A percentile compares a stretch with the other conserved stretches of the same genome.
phyloP scores from a whole-genome alignment of 2,113 vertebrate species.

The Hucho hucho region DNA sequence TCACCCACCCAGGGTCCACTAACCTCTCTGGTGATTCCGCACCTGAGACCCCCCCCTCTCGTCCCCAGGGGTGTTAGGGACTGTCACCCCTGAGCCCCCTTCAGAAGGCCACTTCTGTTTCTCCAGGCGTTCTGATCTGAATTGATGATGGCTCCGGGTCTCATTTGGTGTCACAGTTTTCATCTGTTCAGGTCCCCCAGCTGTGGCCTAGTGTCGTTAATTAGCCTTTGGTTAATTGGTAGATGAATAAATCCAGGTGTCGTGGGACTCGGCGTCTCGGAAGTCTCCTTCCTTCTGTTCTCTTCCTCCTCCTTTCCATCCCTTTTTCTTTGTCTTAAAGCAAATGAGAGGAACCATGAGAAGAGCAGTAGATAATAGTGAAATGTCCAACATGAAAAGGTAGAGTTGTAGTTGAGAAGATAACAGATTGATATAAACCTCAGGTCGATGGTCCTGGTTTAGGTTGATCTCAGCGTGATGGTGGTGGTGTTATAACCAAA shows the following conservation, averaged over 20 bases:
- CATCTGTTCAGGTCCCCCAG: slow-evolving; percentile 52
- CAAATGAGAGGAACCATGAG: too few relatives aligned
- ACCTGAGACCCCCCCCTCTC: slow-evolving; percentile 49
- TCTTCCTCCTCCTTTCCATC: background rate
- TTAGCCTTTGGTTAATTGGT: slow-evolving; percentile 71
- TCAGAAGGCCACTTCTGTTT: slow-evolving; percentile 27
- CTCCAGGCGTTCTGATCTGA: slow-evolving; percentile 13
- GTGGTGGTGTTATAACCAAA: background rate
- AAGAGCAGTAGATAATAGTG: background rate
- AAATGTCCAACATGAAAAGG: background rate
- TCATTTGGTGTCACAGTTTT: slow-evolving; percentile 43
- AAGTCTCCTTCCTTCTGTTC: slow-evolving; percentile 23
- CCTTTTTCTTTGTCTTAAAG: slow-evolving; percentile 11
- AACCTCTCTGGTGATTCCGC: slow-evolving; percentile 35
- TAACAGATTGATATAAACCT: background rate
- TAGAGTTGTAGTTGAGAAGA: background rate
- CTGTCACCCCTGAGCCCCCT: slow-evolving; percentile 12
- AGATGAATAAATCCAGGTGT: slow-evolving; percentile 60
- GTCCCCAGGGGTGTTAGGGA: slow-evolving; percentile 26
- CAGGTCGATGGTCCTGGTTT: background rate
- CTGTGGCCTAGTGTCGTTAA: slow-evolving; percentile 64
- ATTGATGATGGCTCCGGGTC: slow-evolving; percentile 45
- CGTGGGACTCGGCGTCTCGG: slow-evolving; percentile 49
- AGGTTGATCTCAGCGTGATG: slow-evolving; percentile 7
- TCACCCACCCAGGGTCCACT: slow-evolving; percentile 7